These are phyloP conservation scores for Bruchidius siliquastri DNA, from an alignment of 2,888 invertebrate species.

Conservation along the genomic window DNA sequence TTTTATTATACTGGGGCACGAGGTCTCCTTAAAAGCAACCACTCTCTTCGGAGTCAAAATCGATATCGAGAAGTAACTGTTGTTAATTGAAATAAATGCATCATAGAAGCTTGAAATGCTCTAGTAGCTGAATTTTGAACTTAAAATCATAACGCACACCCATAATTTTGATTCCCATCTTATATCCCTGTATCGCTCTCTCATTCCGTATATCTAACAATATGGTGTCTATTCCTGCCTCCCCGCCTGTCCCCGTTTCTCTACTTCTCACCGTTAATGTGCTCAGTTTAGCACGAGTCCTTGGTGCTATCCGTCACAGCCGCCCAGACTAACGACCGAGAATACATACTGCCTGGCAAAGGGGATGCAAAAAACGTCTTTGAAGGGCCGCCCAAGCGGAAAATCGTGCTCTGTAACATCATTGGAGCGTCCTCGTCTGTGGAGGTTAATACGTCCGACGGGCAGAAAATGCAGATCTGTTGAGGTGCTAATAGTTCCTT, in stretches of 20 bases:
- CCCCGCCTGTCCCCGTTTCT: neutral
- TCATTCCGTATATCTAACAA: neutral
- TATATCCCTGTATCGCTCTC: too few relatives aligned
- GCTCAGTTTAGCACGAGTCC: neutral
- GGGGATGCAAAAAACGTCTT: neutral
- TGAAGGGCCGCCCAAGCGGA: neutral
- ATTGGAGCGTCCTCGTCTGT: neutral
- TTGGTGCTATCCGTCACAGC: neutral
- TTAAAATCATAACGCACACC: too few relatives aligned
- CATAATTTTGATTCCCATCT: too few relatives aligned
- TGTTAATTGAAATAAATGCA: too few relatives aligned
- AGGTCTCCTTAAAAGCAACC: too few relatives aligned
- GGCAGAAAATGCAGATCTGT: neutral
- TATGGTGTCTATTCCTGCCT: neutral
- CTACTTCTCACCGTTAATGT: neutral
- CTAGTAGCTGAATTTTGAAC: too few relatives aligned
- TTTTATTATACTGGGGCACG: too few relatives aligned
- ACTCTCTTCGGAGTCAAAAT: too few relatives aligned
- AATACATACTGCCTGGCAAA: neutral
- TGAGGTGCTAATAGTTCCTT: neutral
- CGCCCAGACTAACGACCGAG: neutral
- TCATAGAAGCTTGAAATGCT: too few relatives aligned
- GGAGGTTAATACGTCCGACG: neutral
- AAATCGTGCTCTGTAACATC: neutral
- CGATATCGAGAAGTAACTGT: too few relatives aligned